Evolutionary conservation across 2,797 vertebrate genomes (phyloP).

Genomic region (Heterohyrax brucei): DNA sequence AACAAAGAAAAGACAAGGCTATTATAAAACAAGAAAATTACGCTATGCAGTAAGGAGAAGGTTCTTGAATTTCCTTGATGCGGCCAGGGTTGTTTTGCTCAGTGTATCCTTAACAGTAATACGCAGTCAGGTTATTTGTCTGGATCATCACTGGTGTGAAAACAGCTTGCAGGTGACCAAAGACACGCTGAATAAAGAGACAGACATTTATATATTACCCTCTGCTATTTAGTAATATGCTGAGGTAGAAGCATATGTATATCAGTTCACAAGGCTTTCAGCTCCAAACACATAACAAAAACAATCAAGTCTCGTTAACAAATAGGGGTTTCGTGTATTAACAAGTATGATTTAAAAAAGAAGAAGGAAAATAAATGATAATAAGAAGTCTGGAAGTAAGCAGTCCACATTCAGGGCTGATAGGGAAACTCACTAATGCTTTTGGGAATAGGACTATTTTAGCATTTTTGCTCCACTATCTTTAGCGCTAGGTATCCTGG

Average conservation of each 20-base stretch:
- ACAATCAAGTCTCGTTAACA: not conserved
- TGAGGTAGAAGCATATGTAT: not conserved
- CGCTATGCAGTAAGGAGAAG: not conserved
- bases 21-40: constrained; percentile 21
- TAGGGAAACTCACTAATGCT: not conserved
- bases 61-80: not conserved
- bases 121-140: not conserved
- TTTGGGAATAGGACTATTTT: not conserved
- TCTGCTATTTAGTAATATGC: not conserved
- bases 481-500: not conserved
- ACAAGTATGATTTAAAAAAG: no score
- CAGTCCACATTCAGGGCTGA: not conserved
- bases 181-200: not conserved
- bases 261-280: not conserved
- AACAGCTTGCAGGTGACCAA: not conserved
- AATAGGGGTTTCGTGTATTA: not conserved
- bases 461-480: not conserved
- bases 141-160: not conserved
- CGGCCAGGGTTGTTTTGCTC: not conserved
- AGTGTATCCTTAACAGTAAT: not conserved
- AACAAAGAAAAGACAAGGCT: constrained; percentile 8
- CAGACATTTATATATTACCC: not conserved
- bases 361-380: not conserved
- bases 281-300: constrained; percentile 30
- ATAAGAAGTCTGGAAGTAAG: not conserved